Evolutionary conservation across 64 coral and sea anemone species (phyloP), one percentile per base, ranked within the genome.

Genomic region (Trachythela sp.): DNA sequence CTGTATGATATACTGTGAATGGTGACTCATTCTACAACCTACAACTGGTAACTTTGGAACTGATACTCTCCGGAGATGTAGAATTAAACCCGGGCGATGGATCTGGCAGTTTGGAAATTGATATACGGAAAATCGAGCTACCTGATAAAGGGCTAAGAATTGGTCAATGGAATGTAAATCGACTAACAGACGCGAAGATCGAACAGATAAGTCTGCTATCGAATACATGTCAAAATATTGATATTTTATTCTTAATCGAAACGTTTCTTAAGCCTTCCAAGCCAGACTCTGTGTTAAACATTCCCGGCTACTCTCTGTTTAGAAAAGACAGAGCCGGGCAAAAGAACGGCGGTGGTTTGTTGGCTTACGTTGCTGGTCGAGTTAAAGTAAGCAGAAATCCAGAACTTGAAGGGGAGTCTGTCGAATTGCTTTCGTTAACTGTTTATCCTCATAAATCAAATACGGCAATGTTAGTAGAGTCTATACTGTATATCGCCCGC

Each of bases 381-480:
- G 24, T 58, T 20, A 58, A 54, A 54, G 85, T n/a, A 86, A 86
- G 26, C 13, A 86, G 85, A 86, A 86, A 20, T 8, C 26, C 0
- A 2, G 85, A 54, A 2, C 13, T 34, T 20, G 85, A 86, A 86
- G 85, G 51, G 9, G 30, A 86, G 4, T 9, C 4, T 7, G 48
- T 86, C 2, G 49, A 86, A n/a, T 86, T 9, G 48, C 2, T 87
- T 1, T 87, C 48, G 85, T 87, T 87, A 22, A 87, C 48, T 87
- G 85, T 87, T 54, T 34, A 56, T 48, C 85, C n/a, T 9, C 85
- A 87, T n/a, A 87, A 64, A 24, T 87, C 85, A 87, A 87, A 87
- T 17, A 54, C 48, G 30, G 20, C 85, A 29, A 87, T 87, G 15
- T 87, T 87, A 27, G 32, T 34, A 13, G 85, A 9, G 26, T 20